A percentile compares a stretch with the other conserved stretches of the same genome.
These are phyloP conservation scores for Podocnemis expansa DNA, from an alignment of 2,113 vertebrate species.

Conservation along the genomic window DNA sequence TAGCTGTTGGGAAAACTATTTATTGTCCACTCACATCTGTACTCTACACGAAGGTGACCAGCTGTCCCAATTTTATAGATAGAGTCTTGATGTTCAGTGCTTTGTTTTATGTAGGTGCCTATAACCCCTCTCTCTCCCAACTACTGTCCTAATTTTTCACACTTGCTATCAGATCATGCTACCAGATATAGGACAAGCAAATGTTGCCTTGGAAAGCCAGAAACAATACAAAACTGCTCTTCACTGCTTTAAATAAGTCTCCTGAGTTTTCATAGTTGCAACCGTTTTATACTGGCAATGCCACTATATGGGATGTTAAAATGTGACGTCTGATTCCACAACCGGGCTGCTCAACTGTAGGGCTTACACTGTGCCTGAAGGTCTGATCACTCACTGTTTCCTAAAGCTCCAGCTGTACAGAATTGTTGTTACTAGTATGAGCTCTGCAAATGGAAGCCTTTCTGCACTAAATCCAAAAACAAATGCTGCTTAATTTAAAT, in stretches of 20 bases:
- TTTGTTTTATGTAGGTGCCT: too few relatives aligned
- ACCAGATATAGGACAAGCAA: background rate
- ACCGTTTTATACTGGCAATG: background rate
- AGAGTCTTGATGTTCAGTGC: too few relatives aligned
- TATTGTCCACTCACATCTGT: background rate
- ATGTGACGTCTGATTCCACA: background rate
- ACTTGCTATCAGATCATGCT: too few relatives aligned
- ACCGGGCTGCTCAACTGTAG: background rate
- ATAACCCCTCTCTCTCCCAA: too few relatives aligned
- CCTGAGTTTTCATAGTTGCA: background rate
- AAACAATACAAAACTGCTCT: background rate
- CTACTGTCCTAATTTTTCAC: too few relatives aligned
- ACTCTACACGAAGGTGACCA: background rate
- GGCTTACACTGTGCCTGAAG: background rate
- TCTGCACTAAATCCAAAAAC: background rate
- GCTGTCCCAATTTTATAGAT: background rate
- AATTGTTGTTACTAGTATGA: background rate
- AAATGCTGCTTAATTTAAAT: background rate
- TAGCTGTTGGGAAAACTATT: background rate
- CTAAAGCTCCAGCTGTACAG: background rate
- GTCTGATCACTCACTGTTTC: background rate
- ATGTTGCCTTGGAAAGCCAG: background rate
- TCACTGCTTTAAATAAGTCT: background rate
- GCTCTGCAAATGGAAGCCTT: background rate
- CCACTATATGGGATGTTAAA: background rate